Base-by-base conservation (phyloP, 2,113 vertebrate species). In the Callaeas wilsoni region DNA sequence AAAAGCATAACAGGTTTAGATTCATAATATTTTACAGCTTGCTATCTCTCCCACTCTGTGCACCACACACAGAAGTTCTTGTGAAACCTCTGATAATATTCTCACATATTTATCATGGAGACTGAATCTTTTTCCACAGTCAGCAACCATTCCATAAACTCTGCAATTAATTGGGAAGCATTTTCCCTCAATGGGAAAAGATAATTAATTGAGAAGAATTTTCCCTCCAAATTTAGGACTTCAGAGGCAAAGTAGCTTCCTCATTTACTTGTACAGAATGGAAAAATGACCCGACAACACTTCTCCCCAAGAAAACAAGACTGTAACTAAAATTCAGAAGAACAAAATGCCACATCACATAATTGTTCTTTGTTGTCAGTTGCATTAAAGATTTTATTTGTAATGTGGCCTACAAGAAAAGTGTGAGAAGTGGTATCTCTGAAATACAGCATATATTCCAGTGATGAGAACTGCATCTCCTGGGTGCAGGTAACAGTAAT, bases 301-400 rank as follows among this genome's bases (percentile, higher is more conserved):
- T 33, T 52, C 41, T 59, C 23, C 55, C 12, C 5, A 11, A 75
- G 53, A 94, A 84, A 87, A 87, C 3, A 14, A 62, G 46, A 86
- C 74, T 70, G 77, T 74, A 75, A 64, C 69, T 95, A 93, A 93
- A 63, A 94, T 92, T 62, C 75, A 23, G 70, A 81, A 68, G 44
- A 94, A 94, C 65, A 91, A 96, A 96, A 94, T 87, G 62, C 84
- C 92, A 94, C 87, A 91, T 13, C 32, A 74, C 44, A 29, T 92
- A 89, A 84, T 95, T 91, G 74, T 92, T 94, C 73, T 86, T 52
- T 39, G 33, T 70, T 17, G 15, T 70, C 60, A 69, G 49, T 69
- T 85, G 73, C 93, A 91, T 74, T 82, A 68, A 84, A 96, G 1
- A 55, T 88, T 95, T 81, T 85, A 62, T 84, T 93, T 89, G 59